These are phyloP conservation scores for Maccullochella peelii DNA, from an alignment of 2,113 vertebrate genomes.

Conservation along the genomic window DNA sequence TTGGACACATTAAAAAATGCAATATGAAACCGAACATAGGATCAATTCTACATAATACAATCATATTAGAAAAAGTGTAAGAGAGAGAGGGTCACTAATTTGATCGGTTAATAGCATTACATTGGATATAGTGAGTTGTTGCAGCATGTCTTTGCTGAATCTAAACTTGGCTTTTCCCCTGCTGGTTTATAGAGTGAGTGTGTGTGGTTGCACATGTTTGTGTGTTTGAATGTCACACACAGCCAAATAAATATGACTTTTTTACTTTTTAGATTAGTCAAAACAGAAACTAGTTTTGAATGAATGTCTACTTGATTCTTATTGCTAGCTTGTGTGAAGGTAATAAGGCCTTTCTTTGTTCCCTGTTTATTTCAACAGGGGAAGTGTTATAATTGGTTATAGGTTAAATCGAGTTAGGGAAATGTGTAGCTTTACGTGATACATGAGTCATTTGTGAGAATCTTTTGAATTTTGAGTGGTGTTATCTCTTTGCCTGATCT, in stretches of 20 bases:
- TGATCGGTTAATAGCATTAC: background rate
- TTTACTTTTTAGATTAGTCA: no score
- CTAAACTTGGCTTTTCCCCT: background rate
- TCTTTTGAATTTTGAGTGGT: slow-evolving; percentile 31
- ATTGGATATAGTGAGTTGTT: background rate
- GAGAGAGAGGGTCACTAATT: background rate
- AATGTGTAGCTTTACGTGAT: slow-evolving; percentile 17
- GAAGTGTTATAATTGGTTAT: slow-evolving; percentile 13
- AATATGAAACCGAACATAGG: background rate
- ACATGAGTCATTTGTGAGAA: slow-evolving; percentile 15
- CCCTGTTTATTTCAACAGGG: background rate
- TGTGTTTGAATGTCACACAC: background rate
- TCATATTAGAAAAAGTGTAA: background rate
- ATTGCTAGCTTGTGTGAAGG: background rate
- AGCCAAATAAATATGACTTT: background rate
- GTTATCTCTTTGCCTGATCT: slow-evolving; percentile 41
- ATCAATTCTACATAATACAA: background rate
- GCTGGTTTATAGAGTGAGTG: background rate
- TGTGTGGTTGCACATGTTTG: background rate
- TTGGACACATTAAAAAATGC: background rate
- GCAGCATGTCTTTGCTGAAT: background rate
- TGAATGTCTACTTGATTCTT: no score
- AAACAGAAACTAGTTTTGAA: no score
- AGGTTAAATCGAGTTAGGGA: slow-evolving; percentile 19
- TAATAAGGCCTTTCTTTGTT: slow-evolving; percentile 11